A percentile compares a stretch with the other conserved stretches of the same genome.
Conservation (phyloP, 2,797 vertebrate genomes). For the Clarias laeviceps region DNA sequence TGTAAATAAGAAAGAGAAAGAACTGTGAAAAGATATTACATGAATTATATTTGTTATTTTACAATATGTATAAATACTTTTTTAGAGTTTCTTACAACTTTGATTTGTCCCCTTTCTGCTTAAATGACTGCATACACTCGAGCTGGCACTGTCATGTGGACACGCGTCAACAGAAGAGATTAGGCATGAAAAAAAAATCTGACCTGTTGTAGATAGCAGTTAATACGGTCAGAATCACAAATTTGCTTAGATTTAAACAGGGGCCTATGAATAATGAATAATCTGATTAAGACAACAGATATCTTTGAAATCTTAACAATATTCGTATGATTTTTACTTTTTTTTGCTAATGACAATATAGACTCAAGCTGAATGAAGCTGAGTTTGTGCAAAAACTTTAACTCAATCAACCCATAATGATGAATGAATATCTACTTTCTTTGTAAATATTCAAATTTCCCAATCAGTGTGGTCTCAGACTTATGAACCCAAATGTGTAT, state of each 20-base stretch:
- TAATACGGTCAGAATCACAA: too few species aligned
- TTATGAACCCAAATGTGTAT: too few species aligned
- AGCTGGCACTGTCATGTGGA: background rate
- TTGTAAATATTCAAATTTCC: too few species aligned
- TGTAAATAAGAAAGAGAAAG: conserved; percentile 1
- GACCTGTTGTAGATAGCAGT: background rate
- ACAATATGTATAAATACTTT: too few species aligned
- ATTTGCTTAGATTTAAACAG: too few species aligned
- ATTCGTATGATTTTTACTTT: background rate
- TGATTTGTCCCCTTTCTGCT: background rate
- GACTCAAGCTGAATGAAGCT: background rate
- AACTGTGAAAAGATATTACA: background rate
- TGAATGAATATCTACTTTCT: too few species aligned
- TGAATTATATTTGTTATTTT: too few species aligned
- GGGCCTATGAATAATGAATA: too few species aligned
- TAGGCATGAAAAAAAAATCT: background rate
- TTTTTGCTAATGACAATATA: background rate
- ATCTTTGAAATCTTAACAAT: background rate
- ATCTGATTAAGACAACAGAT: too few species aligned
- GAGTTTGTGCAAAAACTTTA: background rate
- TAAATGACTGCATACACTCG: background rate
- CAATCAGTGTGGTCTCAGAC: too few species aligned
- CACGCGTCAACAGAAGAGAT: background rate
- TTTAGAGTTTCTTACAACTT: background rate
- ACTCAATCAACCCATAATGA: too few species aligned